Percentiles rank a stretch among this genome's conserved stretches.
phyloP scores from a whole-genome alignment of 1,140 invertebrate species.

The Drosophila sechellia region DNA sequence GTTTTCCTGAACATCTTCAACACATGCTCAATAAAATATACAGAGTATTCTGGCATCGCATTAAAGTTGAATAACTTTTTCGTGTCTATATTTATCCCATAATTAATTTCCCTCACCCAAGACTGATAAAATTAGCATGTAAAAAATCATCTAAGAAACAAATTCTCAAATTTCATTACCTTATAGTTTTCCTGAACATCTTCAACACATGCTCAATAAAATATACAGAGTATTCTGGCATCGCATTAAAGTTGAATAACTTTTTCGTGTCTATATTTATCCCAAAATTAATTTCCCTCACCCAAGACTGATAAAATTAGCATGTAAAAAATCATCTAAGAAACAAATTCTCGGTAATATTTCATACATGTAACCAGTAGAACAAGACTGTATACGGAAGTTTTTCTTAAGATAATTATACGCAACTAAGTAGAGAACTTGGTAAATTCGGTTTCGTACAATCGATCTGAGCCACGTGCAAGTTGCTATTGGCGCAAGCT shows the following conservation, averaged over 20 bases:
- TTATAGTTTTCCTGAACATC: no score
- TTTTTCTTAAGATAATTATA: background rate
- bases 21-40: no score
- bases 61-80: background rate
- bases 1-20: no score
- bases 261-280: no score
- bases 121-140: constrained; percentile 11
- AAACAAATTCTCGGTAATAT: background rate
- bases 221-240: no score
- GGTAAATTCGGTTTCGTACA: background rate
- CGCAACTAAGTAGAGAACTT: background rate
- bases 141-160: no score
- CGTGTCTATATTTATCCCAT: background rate
- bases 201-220: no score
- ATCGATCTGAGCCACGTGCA: constrained; percentile 19
- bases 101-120: constrained; percentile 23
- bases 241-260: no score
- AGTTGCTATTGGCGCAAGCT: constrained; percentile 15
- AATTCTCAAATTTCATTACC: no score
- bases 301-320: no score
- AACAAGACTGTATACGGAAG: background rate
- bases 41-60: background rate
- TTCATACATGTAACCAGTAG: background rate
- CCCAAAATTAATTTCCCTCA: no score
- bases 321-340: no score